Evolutionary conservation across 2,113 vertebrate genomes (phyloP), one percentile per base, ranked within the genome.

Genomic region (Coryphaenoides rupestris): DNA sequence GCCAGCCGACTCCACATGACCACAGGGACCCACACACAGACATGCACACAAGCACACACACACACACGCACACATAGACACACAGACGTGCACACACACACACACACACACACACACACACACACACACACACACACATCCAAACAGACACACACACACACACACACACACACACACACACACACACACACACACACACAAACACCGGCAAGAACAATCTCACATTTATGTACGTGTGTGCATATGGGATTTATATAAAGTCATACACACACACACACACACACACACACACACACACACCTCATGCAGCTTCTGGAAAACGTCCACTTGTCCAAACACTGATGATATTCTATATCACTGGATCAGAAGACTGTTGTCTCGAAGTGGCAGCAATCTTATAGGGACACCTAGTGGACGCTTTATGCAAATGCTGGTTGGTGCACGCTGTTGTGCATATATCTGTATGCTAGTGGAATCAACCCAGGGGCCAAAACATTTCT

Each of bases 401-500:
- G 66, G 84, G 85, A 88, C 89, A 69, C 74, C 85, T 45, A 14
- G 70, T 84, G 90, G 75, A 70, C 13, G 1, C 3, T 24, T 7
- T 0, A 13, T 21, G 19, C 57, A 55, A 77, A 45, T 45, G 16
- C 74, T 68, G 19, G 10, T 64, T 47, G n/a, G 22, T 52, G 4
- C 57, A 53, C 52, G 15, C 17, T 58, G 14, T 21, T 19, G 10
- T n/a, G 52, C 33, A 40, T 40, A 40, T 40, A 40, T 10, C 33
- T 40, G 33, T 40, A 9, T 7, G 33, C 7, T 12, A 40, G 21
- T 10, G n/a, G 58, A n/a, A 56, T 46, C 21, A 26, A 50, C 23
- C 21, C 45, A 24, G 10, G 14, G 10, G 63, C 22, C n/a, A 57
- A 16, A 24, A 5, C 22, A 57, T 13, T 23, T 5, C 4, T 21